Conservation (phyloP, 2,113 vertebrate species). For the Apaloderma vittatum region DNA sequence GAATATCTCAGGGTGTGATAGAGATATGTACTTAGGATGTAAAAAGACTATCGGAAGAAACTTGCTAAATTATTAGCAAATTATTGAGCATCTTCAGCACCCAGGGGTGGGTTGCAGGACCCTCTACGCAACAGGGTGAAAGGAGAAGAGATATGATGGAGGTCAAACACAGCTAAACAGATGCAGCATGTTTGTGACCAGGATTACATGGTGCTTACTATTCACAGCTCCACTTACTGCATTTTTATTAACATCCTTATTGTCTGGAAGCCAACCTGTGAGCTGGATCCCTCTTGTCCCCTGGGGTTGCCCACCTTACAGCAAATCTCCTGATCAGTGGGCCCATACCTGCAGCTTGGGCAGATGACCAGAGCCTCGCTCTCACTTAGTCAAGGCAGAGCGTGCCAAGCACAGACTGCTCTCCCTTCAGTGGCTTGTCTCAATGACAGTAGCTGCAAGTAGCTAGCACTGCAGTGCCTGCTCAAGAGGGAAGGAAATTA, state of each 20-base stretch:
- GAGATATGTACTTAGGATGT: neutral
- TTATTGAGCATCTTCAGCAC: neutral
- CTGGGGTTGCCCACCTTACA: neutral
- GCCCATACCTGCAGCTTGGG: neutral
- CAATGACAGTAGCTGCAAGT: neutral
- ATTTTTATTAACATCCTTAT: neutral
- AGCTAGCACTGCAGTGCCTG: neutral
- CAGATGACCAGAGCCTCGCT: neutral
- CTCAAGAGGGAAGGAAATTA: rapidly evolving
- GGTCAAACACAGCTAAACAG: neutral
- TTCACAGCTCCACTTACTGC: neutral
- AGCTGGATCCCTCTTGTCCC: neutral
- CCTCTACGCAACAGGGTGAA: rapidly evolving
- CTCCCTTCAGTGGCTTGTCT: neutral
- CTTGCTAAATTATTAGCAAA: neutral
- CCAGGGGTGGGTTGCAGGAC: neutral
- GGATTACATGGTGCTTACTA: rapidly evolving
- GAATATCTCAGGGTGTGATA: neutral
- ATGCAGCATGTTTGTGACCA: neutral
- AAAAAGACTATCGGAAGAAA: neutral
- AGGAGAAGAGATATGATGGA: neutral
- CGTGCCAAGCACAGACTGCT: neutral
- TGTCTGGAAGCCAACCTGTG: neutral
- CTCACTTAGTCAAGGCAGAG: neutral
- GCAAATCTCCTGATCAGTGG: neutral